A percentile compares a stretch with the other conserved stretches of the same genome.
phyloP scores from a whole-genome alignment of 64 coral and sea anemone genomes.

The Montipora foliosa region DNA sequence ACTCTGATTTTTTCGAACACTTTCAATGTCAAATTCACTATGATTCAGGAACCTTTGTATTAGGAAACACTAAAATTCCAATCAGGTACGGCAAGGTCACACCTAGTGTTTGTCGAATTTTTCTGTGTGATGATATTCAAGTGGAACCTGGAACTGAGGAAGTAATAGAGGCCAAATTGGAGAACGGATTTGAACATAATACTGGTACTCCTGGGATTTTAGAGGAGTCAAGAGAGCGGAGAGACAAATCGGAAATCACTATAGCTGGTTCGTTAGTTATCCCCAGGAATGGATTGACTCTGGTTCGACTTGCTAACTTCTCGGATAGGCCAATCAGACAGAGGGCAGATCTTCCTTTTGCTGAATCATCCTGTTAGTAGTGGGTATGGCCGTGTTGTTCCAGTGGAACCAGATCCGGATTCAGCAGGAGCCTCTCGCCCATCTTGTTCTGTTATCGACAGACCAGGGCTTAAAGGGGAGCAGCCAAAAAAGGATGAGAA shows the following conservation, averaged over 20 bases:
- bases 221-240: conserved; percentile 44
- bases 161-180: conserved; percentile 40
- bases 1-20: conserved; percentile 61
- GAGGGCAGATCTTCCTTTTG: conserved; percentile 7
- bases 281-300: conserved; percentile 35
- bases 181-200: conserved; percentile 64
- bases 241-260: conserved; percentile 36
- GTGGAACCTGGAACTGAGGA: conserved; percentile 54
- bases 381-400: background rate
- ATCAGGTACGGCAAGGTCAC: conserved; percentile 50
- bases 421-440: too few species aligned
- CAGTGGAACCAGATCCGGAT: too few species aligned
- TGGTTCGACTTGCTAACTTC: conserved; percentile 58
- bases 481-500: too few species aligned
- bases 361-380: conserved; percentile 63
- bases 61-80: conserved; percentile 20
- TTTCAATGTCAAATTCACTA: conserved; percentile 69
- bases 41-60: background rate
- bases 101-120: conserved; percentile 60
- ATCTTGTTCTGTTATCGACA: too few species aligned
- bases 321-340: conserved; percentile 38
- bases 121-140: conserved; percentile 46
- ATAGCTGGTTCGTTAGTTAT: conserved; percentile 44
- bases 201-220: conserved; percentile 48
- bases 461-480: too few species aligned